Conservation (phyloP, 2,888 invertebrate species). For the Acronicta alni region DNA sequence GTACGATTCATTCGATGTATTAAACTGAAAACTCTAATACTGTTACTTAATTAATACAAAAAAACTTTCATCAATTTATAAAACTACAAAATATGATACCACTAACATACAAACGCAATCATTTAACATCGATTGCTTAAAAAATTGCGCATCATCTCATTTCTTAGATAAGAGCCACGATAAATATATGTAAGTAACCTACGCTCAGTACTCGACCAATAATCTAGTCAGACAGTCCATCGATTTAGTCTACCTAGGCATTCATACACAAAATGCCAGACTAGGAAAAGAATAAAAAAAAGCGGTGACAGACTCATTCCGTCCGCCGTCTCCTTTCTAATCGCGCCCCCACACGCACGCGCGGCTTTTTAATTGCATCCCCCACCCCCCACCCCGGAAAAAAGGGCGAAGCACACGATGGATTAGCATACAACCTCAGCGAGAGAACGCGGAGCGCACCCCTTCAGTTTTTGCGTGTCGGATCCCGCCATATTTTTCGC, state of each 20-base stretch:
- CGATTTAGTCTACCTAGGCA: conserved; percentile 58
- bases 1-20: not conserved
- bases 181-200: conserved; percentile 51
- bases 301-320: conserved; percentile 85
- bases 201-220: conserved; percentile 44
- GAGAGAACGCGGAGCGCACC: conserved; percentile 81
- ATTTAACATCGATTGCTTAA: conserved; percentile 32
- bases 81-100: conserved; percentile 7
- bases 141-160: conserved; percentile 53
- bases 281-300: conserved; percentile 87
- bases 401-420: conserved; percentile 86
- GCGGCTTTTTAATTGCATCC: conserved; percentile 89
- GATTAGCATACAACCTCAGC: conserved; percentile 88
- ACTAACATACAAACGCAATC: conserved; percentile 43
- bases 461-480: conserved; percentile 86
- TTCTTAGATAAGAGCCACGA: conserved; percentile 51
- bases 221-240: conserved; percentile 55
- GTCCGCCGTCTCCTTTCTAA: conserved; percentile 86
- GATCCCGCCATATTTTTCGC: conserved; percentile 85
- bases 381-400: conserved; percentile 82
- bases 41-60: not conserved
- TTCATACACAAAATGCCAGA: conserved; percentile 73
- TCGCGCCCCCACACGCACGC: conserved; percentile 88
- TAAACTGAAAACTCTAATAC: not conserved
- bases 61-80: conserved; percentile 14